Evolutionary conservation across 2,797 vertebrate species (phyloP), one percentile per base, ranked within the genome.

Genomic region (Sorex maritimensis): DNA sequence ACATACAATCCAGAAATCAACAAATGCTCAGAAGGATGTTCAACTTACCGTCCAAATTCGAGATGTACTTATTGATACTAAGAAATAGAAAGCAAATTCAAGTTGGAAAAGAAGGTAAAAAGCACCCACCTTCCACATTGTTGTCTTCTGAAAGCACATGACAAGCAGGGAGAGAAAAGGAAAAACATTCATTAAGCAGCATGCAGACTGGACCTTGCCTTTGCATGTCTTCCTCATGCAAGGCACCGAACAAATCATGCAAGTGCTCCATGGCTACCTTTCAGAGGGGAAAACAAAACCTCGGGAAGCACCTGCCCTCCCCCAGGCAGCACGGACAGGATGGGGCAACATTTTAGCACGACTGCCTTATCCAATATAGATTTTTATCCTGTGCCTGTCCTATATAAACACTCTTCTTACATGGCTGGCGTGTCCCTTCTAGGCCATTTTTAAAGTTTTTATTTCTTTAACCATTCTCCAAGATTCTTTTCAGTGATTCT

Each of bases 171-270:
- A 99, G 98, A 99, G 98, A 99, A 99, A 99, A 99, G 99, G 99
- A 98, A 98, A 99, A 98, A 99, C 98, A 99, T 99, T 99, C 98
- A 99, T 99, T 99, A 99, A 99, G 99, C 99, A 98, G 99, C 99
- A 99, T 99, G 99, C 99, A 99, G 98, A 99, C 99, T 98, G 98
- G 98, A 98, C 99, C 98, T 98, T 98, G 99, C 99, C 99, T 89
- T 98, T 99, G 99, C 99, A 99, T 99, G 99, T 99, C 96, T 98
- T 98, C 96, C 97, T 98, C 99, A 99, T 99, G 99, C 99, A 99
- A 99, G 99, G 99, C 99, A 98, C 98, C 98, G 98, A 99, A 99
- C 98, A 99, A 98, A 98, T 98, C 99, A 99, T 99, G 99, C 99
- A 99, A 98, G 98, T 98, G 98, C 98, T 98, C 98, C 97, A 95